phyloP scores from a whole-genome alignment of 2,888 invertebrate genomes.

The Clepsis dumicolana region DNA sequence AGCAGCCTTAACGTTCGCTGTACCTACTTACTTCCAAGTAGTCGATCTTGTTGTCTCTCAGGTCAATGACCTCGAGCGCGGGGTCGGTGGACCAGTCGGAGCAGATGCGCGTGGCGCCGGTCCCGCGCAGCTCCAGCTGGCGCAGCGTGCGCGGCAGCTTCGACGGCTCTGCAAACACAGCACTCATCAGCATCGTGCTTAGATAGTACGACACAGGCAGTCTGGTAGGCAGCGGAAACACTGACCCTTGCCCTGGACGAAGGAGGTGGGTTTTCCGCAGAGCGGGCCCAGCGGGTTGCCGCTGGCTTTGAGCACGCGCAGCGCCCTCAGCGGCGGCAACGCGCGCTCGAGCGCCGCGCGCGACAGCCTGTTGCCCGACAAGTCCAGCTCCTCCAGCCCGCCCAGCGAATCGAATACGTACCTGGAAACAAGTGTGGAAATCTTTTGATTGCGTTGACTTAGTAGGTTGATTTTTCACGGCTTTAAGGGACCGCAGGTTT shows the following conservation, averaged over 20 bases:
- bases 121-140: constrained; percentile 10
- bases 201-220: too few relatives aligned
- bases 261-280: neutral
- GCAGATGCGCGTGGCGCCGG: constrained; percentile 28
- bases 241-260: neutral
- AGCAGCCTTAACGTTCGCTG: neutral
- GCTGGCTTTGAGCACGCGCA: constrained; percentile 40
- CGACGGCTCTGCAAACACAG: constrained; percentile 8
- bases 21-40: constrained; percentile 16
- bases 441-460: too few relatives aligned
- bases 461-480: too few relatives aligned
- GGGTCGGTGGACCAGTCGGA: constrained; percentile 16
- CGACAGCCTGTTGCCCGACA: neutral
- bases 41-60: constrained; percentile 5
- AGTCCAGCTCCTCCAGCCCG: constrained; percentile 40
- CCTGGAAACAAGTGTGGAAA: too few relatives aligned
- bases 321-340: constrained; percentile 16
- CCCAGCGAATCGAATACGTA: neutral
- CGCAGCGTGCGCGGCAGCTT: constrained; percentile 16
- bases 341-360: constrained; percentile 15
- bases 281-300: constrained; percentile 29
- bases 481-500: too few relatives aligned
- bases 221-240: too few relatives aligned
- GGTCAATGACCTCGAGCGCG: constrained; percentile 23
- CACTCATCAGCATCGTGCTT: constrained; percentile 18